Conservation (phyloP, 2,888 invertebrate genomes). For the Papilio demoleus region DNA sequence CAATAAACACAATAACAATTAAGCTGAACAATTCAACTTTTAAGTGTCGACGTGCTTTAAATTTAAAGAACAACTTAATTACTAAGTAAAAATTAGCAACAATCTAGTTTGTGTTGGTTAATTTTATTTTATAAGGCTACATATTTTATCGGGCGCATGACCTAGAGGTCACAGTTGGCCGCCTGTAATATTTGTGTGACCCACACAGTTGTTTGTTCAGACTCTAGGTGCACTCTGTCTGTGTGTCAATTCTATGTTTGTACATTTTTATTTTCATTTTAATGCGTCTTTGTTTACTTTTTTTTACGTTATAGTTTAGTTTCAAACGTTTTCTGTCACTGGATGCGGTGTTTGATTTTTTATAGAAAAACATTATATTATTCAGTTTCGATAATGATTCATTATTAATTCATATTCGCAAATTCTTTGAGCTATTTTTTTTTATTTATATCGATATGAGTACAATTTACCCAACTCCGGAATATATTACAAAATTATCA, state of each 20-base stretch:
- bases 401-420: too few species aligned
- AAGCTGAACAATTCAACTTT: not conserved
- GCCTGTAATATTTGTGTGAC: conserved; percentile 22
- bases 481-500: too few species aligned
- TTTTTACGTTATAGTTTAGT: not conserved
- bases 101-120: conserved; percentile 9
- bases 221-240: conserved; percentile 13
- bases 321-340: not conserved
- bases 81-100: not conserved
- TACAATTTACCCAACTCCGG: too few species aligned
- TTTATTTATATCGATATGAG: too few species aligned
- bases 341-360: not conserved
- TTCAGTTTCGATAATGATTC: too few species aligned
- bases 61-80: not conserved
- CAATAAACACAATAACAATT: not conserved
- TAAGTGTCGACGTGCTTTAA: not conserved
- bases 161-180: conserved; percentile 9
- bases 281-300: not conserved
- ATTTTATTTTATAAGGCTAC: conserved; percentile 7
- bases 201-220: conserved; percentile 17
- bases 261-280: not conserved
- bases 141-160: conserved; percentile 20
- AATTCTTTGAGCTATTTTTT: too few species aligned
- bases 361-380: too few species aligned
- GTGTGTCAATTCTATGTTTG: conserved; percentile 23